phyloP scores from a whole-genome alignment of 2,113 vertebrate species.

The Chauna torquata region DNA sequence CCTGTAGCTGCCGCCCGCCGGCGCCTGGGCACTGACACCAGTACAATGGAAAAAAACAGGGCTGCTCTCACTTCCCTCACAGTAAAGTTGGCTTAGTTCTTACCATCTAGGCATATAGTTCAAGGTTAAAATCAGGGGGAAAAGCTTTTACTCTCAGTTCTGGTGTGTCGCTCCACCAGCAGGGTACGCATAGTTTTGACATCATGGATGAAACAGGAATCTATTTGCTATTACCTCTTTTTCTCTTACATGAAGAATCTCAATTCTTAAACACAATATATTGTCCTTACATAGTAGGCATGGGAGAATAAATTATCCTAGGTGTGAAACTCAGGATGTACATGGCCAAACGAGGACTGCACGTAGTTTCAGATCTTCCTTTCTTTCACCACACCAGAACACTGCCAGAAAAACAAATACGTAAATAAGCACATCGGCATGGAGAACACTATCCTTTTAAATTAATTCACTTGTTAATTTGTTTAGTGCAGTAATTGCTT shows the following conservation, averaged over 20 bases:
- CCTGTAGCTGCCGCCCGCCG: rapidly evolving
- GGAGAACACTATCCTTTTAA: background rate
- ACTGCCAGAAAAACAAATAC: background rate
- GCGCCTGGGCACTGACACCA: no score
- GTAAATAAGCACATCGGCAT: background rate
- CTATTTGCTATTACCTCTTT: background rate
- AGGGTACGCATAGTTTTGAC: background rate
- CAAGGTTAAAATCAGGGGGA: background rate
- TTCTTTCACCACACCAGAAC: background rate
- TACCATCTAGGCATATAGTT: background rate
- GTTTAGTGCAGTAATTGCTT: background rate
- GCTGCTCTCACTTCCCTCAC: background rate
- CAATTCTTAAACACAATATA: background rate
- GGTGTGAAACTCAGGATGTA: background rate
- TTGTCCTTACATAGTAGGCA: background rate
- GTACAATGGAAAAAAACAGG: background rate
- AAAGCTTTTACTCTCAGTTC: background rate
- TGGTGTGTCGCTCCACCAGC: background rate
- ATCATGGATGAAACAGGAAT: rapidly evolving
- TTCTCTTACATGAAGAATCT: background rate
- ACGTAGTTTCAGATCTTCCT: background rate
- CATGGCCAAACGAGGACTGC: background rate
- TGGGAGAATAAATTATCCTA: background rate
- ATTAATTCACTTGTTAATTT: background rate
- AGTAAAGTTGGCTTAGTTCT: background rate